A percentile compares a stretch with the other conserved stretches of the same genome.
Conservation (phyloP, 2,113 vertebrate species). For the Myotis brandtii region DNA sequence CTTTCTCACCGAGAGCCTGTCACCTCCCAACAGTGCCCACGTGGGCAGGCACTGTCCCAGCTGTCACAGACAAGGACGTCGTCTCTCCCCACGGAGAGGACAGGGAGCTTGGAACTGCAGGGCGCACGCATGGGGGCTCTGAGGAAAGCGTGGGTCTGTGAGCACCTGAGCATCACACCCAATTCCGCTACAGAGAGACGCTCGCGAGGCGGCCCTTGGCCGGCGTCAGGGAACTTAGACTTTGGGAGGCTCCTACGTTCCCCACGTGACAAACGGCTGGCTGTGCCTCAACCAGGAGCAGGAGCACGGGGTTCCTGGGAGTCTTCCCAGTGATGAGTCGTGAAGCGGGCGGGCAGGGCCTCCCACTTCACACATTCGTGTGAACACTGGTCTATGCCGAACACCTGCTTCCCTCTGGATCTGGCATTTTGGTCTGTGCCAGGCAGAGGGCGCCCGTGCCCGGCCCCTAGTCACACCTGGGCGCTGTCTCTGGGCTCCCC, state of each 20-base stretch:
- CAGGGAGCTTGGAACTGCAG: rapidly evolving
- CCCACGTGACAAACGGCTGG: neutral
- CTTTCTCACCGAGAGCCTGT: neutral
- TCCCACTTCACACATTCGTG: too few relatives aligned
- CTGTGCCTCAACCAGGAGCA: neutral
- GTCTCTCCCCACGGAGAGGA: neutral
- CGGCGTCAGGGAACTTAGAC: neutral
- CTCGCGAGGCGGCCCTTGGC: neutral
- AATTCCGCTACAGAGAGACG: neutral
- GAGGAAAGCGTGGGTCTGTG: neutral
- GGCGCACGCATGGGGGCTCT: rapidly evolving
- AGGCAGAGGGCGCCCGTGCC: neutral
- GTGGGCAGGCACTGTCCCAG: neutral
- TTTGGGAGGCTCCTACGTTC: neutral
- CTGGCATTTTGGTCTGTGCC: neutral
- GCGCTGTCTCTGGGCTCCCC: too few relatives aligned
- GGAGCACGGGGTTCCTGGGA: neutral
- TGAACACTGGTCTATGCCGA: neutral
- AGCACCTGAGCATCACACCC: too few relatives aligned
- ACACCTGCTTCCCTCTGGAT: neutral
- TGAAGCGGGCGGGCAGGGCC: rapidly evolving
- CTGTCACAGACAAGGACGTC: rapidly evolving
- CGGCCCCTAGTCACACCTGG: too few relatives aligned
- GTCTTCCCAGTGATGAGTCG: neutral
- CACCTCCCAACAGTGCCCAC: neutral